Evolutionary conservation across 2,797 vertebrate genomes (phyloP).

Genomic region (Acipenser transmontanus): DNA sequence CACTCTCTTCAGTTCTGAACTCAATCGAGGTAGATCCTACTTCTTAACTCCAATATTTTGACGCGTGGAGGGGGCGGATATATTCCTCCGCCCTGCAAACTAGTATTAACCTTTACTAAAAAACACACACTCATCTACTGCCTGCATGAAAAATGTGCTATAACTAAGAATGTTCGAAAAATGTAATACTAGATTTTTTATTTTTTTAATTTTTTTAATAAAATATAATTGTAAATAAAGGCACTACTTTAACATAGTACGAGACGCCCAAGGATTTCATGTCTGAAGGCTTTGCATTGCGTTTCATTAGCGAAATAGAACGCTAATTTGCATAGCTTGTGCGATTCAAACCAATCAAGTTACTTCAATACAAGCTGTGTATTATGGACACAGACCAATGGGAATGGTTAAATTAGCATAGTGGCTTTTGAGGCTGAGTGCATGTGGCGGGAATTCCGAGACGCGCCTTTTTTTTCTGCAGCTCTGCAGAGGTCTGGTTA

Average conservation of each 20-base stretch:
- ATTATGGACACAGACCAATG: slow-evolving; percentile 55
- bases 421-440: slow-evolving; percentile 42
- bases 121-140: too few relatives aligned
- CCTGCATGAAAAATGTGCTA: not conserved
- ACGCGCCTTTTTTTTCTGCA: slow-evolving; percentile 24
- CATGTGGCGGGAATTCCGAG: slow-evolving; percentile 62
- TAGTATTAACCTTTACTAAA: slow-evolving; percentile 30
- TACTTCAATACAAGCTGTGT: slow-evolving; percentile 52
- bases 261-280: slow-evolving; percentile 65
- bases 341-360: slow-evolving; percentile 54
- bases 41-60: slow-evolving; percentile 83
- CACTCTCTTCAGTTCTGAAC: slow-evolving; percentile 63
- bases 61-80: slow-evolving; percentile 42
- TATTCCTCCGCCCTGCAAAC: slow-evolving; percentile 67
- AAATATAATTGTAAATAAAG: not conserved
- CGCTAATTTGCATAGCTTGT: slow-evolving; percentile 29
- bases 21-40: slow-evolving; percentile 57
- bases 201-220: too few relatives aligned
- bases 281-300: slow-evolving; percentile 57
- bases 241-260: slow-evolving; percentile 70
- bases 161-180: not conserved
- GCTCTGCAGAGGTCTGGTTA: slow-evolving; percentile 37
- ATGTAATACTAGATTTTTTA: not conserved
- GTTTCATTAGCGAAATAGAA: slow-evolving; percentile 36
- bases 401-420: slow-evolving; percentile 51